Evolutionary conservation across 2,113 vertebrate genomes (phyloP).

Genomic region (Callospermophilus lateralis): DNA sequence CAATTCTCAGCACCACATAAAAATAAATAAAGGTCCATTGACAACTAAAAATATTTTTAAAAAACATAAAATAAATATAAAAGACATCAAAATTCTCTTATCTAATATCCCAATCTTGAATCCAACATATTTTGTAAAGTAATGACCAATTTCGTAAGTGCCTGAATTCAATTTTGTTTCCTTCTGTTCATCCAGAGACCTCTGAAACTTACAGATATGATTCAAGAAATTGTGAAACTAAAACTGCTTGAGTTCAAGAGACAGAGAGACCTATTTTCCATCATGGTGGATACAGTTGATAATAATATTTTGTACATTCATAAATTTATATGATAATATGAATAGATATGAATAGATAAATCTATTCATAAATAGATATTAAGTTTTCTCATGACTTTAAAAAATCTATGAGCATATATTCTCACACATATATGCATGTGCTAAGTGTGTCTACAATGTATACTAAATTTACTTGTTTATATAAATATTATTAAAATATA

Average conservation of each 20-base stretch:
- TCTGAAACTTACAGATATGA: conserved; percentile 59
- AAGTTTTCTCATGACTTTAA: neutral
- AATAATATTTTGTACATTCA: neutral
- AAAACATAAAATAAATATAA: neutral
- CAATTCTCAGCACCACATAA: too few species aligned
- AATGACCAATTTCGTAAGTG: conserved; percentile 42
- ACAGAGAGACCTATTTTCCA: accelerated
- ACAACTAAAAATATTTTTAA: too few species aligned
- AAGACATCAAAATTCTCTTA: neutral
- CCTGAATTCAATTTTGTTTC: conserved; percentile 47
- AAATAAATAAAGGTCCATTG: too few species aligned
- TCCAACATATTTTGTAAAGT: neutral
- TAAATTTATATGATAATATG: neutral
- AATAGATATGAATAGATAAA: too few species aligned
- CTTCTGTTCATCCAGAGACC: conserved; percentile 67
- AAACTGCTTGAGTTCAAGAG: neutral
- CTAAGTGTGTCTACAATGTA: neutral
- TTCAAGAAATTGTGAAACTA: conserved; percentile 60
- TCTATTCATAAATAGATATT: neutral
- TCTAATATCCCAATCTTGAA: neutral
- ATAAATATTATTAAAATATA: neutral
- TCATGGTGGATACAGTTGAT: neutral
- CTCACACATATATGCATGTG: neutral
- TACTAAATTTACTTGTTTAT: neutral
- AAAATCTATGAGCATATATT: neutral